Base-by-base conservation (phyloP, 2,888 invertebrate genomes). In the Brachyptera risi region DNA sequence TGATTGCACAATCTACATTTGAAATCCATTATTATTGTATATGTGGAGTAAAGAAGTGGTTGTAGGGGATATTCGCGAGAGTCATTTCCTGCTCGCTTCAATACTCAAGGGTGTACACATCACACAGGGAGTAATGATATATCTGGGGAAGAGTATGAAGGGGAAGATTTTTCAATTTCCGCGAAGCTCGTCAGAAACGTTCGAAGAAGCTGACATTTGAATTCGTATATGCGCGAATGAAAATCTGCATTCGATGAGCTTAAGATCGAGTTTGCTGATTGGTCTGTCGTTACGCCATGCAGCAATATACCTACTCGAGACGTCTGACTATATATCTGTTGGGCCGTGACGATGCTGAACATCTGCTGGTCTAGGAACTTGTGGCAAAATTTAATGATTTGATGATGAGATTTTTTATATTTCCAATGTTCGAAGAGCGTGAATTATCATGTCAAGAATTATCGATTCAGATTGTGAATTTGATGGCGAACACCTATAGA, bases 121-220 rank as follows among this genome's bases (percentile, higher is more conserved):
- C 54, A 54, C 37, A 23, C 47, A 21, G 35, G 37, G 35, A n/a
- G 23, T 54, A 37, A 54, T 31, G 54, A 54, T 54, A 54, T 54
- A 54, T 54, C 54, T 15, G 54, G 60, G n/a, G 56, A 2, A 21
- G 40, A 31, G 24, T 15, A 54, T 44, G 44, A 27, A 35, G 54
- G n/a, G 47, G 51, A 49, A 61, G 61, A 61, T 61, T 61, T 61
- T 61, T 58, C 61, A 61, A 61, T 61, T 61, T 61, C 61, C 61
- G 61, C 49, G 50, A 44, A 44, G 44, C 44, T 44, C 44, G 44
- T 44, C 44, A 44, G 19, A 19, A 44, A 19, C 44, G 44, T 21
- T 15, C 44, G n/a, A n/a, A n/a, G n/a, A n/a, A 44, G 21, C 44
- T 44, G 44, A 44, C 44, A 44, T 44, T n/a, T 21, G 21, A 44